Percentiles rank a stretch among this genome's conserved stretches.
phyloP scores from a whole-genome alignment of 92 coral and sea anemone species.

The Siderastrea radians region DNA sequence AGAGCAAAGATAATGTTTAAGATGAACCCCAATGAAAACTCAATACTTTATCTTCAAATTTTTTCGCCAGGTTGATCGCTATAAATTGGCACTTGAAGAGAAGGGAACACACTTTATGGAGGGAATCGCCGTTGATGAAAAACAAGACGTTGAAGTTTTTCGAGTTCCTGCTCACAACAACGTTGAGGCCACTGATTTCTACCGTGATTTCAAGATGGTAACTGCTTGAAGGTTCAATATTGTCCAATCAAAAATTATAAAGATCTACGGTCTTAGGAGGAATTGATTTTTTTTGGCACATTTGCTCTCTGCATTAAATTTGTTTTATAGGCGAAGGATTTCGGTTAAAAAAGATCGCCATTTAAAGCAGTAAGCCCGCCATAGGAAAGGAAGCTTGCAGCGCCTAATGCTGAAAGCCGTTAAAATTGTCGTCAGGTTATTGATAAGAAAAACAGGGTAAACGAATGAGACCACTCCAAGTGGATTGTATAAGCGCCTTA shows the following conservation, averaged over 20 bases:
- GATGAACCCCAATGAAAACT: background rate
- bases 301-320: too few species aligned
- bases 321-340: too few species aligned
- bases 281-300: background rate
- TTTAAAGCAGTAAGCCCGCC: too few species aligned
- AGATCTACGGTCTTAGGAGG: background rate
- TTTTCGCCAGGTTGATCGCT: background rate
- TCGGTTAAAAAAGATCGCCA: too few species aligned
- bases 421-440: too few species aligned
- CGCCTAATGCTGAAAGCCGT: too few species aligned
- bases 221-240: background rate
- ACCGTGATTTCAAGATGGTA: conserved; percentile 15
- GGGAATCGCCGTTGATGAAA: background rate
- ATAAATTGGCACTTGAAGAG: background rate
- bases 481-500: too few species aligned
- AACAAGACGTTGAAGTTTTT: background rate
- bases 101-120: background rate
- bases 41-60: background rate
- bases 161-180: conserved; percentile 4
- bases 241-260: background rate
- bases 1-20: too few species aligned
- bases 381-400: too few species aligned
- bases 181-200: conserved; percentile 11
- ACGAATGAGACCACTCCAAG: too few species aligned
- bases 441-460: too few species aligned